phyloP scores from a whole-genome alignment of 2,888 invertebrate species.

The Seira sanloemensis region DNA sequence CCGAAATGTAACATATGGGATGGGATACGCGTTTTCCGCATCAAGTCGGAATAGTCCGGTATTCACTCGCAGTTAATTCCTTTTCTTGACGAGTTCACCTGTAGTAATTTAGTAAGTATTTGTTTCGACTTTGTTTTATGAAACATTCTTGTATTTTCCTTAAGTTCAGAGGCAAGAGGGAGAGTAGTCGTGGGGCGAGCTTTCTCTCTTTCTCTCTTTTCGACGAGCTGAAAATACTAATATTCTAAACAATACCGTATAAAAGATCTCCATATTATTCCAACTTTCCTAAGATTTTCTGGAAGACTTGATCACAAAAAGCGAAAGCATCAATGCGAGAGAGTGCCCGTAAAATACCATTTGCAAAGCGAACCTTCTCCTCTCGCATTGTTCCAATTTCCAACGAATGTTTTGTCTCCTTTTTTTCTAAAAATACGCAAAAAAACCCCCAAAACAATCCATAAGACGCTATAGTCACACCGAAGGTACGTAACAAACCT shows the following conservation, averaged over 20 bases:
- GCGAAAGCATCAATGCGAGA: not conserved
- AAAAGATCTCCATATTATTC: conserved; percentile 16
- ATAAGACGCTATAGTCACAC: no score
- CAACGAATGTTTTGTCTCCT: not conserved
- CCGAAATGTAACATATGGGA: conserved; percentile 2
- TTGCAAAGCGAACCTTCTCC: not conserved
- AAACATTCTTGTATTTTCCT: conserved; percentile 3
- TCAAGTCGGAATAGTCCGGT: conserved; percentile 48
- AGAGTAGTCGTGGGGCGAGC: not conserved
- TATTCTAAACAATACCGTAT: conserved; percentile 8
- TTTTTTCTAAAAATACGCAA: conserved; percentile 1
- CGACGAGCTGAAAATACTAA: not conserved
- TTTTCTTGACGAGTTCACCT: conserved; percentile 12
- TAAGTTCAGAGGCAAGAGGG: not conserved
- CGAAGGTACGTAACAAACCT: not conserved
- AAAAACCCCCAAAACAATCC: conserved; percentile 7
- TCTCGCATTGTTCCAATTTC: no score
- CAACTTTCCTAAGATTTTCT: not conserved
- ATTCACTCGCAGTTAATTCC: conserved; percentile 5
- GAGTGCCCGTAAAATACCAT: not conserved
- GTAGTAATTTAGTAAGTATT: conserved; percentile 11
- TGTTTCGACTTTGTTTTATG: conserved; percentile 5
- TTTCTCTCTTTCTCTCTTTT: no score
- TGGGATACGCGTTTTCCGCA: conserved; percentile 30
- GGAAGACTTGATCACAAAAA: not conserved